Evolutionary conservation across 2,888 invertebrate genomes (phyloP).

Genomic region (Platycnemis pennipes): DNA sequence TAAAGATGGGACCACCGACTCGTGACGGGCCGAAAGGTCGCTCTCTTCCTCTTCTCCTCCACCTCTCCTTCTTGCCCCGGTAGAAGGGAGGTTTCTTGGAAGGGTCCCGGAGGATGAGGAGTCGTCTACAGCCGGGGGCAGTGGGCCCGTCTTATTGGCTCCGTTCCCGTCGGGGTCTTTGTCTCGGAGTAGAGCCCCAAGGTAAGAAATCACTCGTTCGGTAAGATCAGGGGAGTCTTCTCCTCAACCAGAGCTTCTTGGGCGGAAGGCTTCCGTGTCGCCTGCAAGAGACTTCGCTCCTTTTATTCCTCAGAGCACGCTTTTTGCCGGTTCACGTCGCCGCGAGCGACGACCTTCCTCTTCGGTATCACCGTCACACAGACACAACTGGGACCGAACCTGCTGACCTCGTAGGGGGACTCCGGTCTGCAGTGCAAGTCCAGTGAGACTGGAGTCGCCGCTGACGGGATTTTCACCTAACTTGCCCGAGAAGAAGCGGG

Average conservation of each 20-base stretch:
- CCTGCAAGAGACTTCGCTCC: not conserved
- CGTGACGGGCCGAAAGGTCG: slow-evolving; percentile 35
- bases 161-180: slow-evolving; percentile 17
- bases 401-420: not conserved
- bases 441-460: not conserved
- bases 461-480: not conserved
- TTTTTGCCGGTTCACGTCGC: not conserved
- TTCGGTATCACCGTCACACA: not conserved
- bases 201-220: not conserved
- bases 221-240: not conserved
- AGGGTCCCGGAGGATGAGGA: not conserved
- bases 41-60: slow-evolving; percentile 4
- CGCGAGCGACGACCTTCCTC: slow-evolving; percentile 5
- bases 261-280: not conserved
- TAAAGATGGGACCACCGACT: not conserved
- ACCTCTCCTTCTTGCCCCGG: not conserved
- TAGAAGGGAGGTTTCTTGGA: not conserved
- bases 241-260: not conserved
- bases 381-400: not conserved
- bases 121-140: not conserved
- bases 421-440: not conserved
- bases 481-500: not conserved
- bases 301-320: not conserved
- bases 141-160: not conserved
- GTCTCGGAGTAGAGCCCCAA: not conserved